These are phyloP conservation scores for Piezodorus guildinii DNA, from an alignment of 1,140 invertebrate genomes.

Conservation along the genomic window DNA sequence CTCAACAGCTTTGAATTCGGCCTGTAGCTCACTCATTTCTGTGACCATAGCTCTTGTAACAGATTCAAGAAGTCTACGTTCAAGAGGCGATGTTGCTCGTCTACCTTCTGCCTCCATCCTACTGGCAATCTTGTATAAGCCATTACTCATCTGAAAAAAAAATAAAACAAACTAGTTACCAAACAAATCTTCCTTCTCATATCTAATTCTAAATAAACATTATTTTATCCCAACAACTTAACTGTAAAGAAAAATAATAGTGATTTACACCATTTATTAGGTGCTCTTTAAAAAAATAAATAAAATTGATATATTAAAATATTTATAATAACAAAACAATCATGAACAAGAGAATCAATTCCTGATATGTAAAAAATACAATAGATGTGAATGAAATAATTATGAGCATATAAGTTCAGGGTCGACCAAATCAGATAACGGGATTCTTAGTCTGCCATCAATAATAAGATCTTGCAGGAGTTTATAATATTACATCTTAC, in stretches of 20 bases:
- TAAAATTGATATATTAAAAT: too few relatives aligned
- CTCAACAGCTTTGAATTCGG: constrained; percentile 68
- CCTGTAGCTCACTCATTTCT: constrained; percentile 71
- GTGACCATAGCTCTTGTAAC: constrained; percentile 70
- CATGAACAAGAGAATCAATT: too few relatives aligned
- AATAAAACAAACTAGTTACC: constrained; percentile 21
- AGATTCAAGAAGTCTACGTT: constrained; percentile 66
- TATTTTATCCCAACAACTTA: neutral
- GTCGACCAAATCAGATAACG: too few relatives aligned
- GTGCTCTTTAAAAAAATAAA: too few relatives aligned
- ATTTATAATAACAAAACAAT: too few relatives aligned
- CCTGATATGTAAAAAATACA: too few relatives aligned
- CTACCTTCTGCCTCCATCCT: constrained; percentile 47
- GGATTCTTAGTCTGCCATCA: too few relatives aligned
- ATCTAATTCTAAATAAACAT: neutral
- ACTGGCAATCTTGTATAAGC: constrained; percentile 68
- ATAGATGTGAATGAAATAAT: too few relatives aligned
- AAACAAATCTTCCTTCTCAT: neutral
- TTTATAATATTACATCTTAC: too few relatives aligned
- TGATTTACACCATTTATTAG: too few relatives aligned
- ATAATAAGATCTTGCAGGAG: too few relatives aligned
- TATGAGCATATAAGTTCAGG: too few relatives aligned
- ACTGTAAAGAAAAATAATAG: neutral
- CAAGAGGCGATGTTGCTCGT: constrained; percentile 44
- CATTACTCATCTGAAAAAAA: constrained; percentile 51